Base-by-base conservation (phyloP, 2,113 vertebrate species). In the Rhinopomastus cyanomelas region DNA sequence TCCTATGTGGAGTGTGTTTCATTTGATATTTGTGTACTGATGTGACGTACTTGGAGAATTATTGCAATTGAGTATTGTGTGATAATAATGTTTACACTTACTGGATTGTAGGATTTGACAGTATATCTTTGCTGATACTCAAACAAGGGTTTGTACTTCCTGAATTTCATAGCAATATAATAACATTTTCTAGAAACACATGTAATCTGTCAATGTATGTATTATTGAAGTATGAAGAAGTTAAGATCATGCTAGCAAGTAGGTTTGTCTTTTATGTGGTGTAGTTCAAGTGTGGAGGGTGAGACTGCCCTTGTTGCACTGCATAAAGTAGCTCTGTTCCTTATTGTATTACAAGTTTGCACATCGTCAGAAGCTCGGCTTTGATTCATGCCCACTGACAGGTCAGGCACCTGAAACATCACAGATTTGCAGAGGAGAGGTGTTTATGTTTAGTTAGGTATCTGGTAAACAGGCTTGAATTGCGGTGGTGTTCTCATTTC, bases 1-100 rank as follows among this genome's bases (percentile, higher is more conserved):
- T 56, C 4, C 4, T 72, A 19, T 23, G 3, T 37, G 20, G 61
- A 59, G n/a, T 95, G 95, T 73, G 32, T 92, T 95, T 93, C 89
- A 69, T 85, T 75, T 78, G 91, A 60, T 94, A 93, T 94, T 93
- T 85, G 92, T 95, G 69, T 93, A 90, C 93, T 96, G 91, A 69
- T 90, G 81, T 30, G 25, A n/a, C 67, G 79, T 88, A 66, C 64
- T 95, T 96, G 89, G 88, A 88, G 91, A 94, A 48, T 96, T 53
- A 66, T 65, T 80, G 85, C 93, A 85, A 87, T 94, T 65, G 83
- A 91, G 72, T 92, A 89, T 81, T 86, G 88, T 95, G 18, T 93
- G 37, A 4, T 59, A 92, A 83, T 42, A 42, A 42, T 26, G 12
- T 65, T 87, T 19, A 17, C 14, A 20, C n/a, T n/a, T n/a, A 19